phyloP scores from a whole-genome alignment of 2,888 invertebrate species.

The Beris chalybata region DNA sequence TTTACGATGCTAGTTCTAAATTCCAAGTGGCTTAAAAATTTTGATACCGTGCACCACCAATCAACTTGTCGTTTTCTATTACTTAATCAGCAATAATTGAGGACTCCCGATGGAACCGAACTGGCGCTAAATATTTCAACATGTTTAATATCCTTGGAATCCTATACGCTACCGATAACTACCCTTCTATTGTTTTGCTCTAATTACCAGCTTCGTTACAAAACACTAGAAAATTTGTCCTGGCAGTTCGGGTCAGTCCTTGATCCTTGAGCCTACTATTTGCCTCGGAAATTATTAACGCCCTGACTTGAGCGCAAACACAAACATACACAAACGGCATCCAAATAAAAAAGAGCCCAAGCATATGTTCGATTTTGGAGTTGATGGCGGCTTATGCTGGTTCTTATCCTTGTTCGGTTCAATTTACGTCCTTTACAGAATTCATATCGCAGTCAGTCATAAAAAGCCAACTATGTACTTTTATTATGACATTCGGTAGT shows the following conservation, averaged over 20 bases:
- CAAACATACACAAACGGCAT: constrained; percentile 2
- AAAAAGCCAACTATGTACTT: constrained; percentile 15
- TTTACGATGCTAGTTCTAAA: too few relatives aligned
- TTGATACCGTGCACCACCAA: too few relatives aligned
- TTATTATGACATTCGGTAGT: constrained; percentile 20
- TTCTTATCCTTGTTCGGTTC: constrained; percentile 7
- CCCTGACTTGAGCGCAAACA: constrained; percentile 25
- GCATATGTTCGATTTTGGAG: constrained; percentile 21
- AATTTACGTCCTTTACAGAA: constrained; percentile 2
- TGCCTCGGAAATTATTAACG: constrained; percentile 34
- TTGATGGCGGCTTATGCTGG: neutral
- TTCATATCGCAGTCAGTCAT: constrained; percentile 3
- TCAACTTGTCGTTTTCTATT: too few relatives aligned
- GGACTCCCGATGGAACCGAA: too few relatives aligned
- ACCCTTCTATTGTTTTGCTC: constrained; percentile 10
- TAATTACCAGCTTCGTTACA: constrained; percentile 21
- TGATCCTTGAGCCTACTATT: constrained; percentile 34
- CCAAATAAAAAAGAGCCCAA: neutral
- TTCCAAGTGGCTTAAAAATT: too few relatives aligned
- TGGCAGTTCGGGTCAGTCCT: constrained; percentile 14
- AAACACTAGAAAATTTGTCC: neutral
- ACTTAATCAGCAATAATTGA: too few relatives aligned
- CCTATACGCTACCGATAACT: neutral
- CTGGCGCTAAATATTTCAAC: too few relatives aligned
- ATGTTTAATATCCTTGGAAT: too few relatives aligned